A percentile compares a stretch with the other conserved stretches of the same genome.
Evolutionary conservation across 2,888 invertebrate species (phyloP).

Genomic region (Cremastobaeus sp.): DNA sequence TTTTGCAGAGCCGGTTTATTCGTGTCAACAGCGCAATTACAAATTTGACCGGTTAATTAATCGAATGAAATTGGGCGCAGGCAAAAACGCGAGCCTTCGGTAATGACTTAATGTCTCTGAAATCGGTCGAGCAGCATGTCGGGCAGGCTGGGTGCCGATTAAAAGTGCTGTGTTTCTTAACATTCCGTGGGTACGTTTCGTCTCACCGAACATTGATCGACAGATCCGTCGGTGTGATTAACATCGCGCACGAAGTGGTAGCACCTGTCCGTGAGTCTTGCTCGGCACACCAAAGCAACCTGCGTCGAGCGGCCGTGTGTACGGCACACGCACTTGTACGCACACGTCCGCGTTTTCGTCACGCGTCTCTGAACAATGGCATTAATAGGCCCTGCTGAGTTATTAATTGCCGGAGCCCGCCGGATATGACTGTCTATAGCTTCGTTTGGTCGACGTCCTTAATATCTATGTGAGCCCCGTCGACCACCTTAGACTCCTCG

Average conservation of each 20-base stretch:
- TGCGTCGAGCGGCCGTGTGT: slow-evolving; percentile 55
- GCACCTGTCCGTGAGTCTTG: slow-evolving; percentile 72
- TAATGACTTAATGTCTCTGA: slow-evolving; percentile 14
- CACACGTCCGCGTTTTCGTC: slow-evolving; percentile 71
- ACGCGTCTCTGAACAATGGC: slow-evolving; percentile 78
- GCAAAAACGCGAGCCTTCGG: too few relatives aligned
- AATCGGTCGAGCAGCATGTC: slow-evolving; percentile 37
- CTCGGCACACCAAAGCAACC: slow-evolving; percentile 61
- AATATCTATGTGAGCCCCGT: slow-evolving; percentile 68
- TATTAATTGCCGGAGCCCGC: slow-evolving; percentile 77
- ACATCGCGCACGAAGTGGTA: slow-evolving; percentile 68
- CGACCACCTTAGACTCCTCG: slow-evolving; percentile 63
- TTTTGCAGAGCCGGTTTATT: too few relatives aligned
- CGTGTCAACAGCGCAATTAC: too few relatives aligned
- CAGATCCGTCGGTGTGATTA: slow-evolving; percentile 69
- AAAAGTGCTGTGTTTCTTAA: slow-evolving; percentile 36
- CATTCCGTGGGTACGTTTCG: slow-evolving; percentile 64
- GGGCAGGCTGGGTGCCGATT: slow-evolving; percentile 32
- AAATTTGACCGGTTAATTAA: too few relatives aligned
- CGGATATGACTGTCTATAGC: slow-evolving; percentile 78
- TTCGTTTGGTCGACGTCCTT: slow-evolving; percentile 70
- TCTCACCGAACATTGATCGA: slow-evolving; percentile 69
- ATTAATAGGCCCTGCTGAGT: slow-evolving; percentile 77
- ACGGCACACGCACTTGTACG: slow-evolving; percentile 42
- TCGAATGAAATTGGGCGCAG: too few relatives aligned